Evolutionary conservation across 2,888 invertebrate species (phyloP).

Genomic region (Tribolium freemani): DNA sequence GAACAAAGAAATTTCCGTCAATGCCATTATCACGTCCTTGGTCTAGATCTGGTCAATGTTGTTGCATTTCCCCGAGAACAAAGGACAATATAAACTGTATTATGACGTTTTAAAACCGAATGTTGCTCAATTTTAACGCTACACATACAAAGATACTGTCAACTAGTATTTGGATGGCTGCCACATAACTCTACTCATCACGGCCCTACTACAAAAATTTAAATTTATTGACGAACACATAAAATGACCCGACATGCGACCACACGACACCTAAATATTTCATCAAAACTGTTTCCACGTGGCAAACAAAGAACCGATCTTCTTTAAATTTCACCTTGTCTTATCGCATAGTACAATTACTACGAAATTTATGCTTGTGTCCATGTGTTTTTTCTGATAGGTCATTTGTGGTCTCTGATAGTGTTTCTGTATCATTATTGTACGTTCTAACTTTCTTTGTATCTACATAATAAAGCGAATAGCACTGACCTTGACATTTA

Average conservation of each 20-base stretch:
- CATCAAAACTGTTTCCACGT: slow-evolving; percentile 14
- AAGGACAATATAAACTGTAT: slow-evolving; percentile 49
- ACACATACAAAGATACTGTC: slow-evolving; percentile 17
- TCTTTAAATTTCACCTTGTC: slow-evolving; percentile 33
- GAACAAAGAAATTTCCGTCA: slow-evolving; percentile 45
- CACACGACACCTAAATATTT: slow-evolving; percentile 22
- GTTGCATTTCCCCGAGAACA: slow-evolving; percentile 47
- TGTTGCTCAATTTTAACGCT: slow-evolving; percentile 42
- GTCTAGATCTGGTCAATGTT: slow-evolving; percentile 47
- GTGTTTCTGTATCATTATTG: slow-evolving; percentile 27
- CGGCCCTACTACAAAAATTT: neutral
- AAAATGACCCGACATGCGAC: neutral
- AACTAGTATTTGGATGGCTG: slow-evolving; percentile 37
- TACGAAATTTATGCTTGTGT: slow-evolving; percentile 22
- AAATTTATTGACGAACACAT: slow-evolving; percentile 12
- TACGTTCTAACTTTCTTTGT: slow-evolving; percentile 32
- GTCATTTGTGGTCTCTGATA: slow-evolving; percentile 37
- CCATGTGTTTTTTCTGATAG: slow-evolving; percentile 14
- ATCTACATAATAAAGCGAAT: slow-evolving; percentile 27
- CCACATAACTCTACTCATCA: slow-evolving; percentile 12
- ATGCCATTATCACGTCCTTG: slow-evolving; percentile 51
- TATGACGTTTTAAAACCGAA: slow-evolving; percentile 43
- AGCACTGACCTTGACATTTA: slow-evolving; percentile 43
- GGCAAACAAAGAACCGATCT: slow-evolving; percentile 24
- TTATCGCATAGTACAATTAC: slow-evolving; percentile 24